Conservation (phyloP, 2,888 invertebrate species). For the Calliopum simillimum region DNA sequence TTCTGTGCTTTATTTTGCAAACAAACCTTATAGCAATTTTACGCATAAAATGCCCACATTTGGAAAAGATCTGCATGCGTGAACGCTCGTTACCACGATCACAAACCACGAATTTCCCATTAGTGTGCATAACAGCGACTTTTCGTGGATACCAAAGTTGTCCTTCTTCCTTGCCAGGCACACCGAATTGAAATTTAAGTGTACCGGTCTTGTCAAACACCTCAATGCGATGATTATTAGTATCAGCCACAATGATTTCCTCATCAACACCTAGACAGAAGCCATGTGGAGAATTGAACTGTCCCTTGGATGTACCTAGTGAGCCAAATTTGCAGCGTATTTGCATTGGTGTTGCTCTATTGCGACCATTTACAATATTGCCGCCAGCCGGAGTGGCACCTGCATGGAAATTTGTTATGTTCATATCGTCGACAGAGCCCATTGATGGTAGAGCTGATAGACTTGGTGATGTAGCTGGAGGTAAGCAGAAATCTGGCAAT, state of each 20-base stretch:
- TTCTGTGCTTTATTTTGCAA: too few relatives aligned
- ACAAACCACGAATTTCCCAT: conserved; percentile 95
- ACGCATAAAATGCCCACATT: conserved; percentile 94
- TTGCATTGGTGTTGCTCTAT: conserved; percentile 86
- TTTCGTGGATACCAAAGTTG: conserved; percentile 98
- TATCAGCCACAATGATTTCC: conserved; percentile 96
- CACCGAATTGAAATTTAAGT: conserved; percentile 94
- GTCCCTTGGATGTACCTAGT: conserved; percentile 90
- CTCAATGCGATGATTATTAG: conserved; percentile 96
- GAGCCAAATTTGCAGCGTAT: conserved; percentile 94
- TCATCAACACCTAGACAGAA: conserved; percentile 95
- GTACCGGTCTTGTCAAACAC: conserved; percentile 94
- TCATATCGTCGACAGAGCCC: conserved; percentile 67
- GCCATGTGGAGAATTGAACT: conserved; percentile 97
- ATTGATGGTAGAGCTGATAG: conserved; percentile 66
- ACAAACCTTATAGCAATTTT: conserved; percentile 83
- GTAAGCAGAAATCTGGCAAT: conserved; percentile 72
- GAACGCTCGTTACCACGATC: conserved; percentile 97
- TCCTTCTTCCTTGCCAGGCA: conserved; percentile 94
- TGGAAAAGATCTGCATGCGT: conserved; percentile 97
- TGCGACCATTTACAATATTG: conserved; percentile 71
- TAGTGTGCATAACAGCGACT: conserved; percentile 89
- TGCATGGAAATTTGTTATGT: conserved; percentile 64
- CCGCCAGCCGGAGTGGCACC: conserved; percentile 65
- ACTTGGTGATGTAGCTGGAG: conserved; percentile 74